Percentiles rank a stretch among this genome's conserved stretches.
Conservation (phyloP, 2,113 vertebrate genomes). For the Periophthalmus modestus region DNA sequence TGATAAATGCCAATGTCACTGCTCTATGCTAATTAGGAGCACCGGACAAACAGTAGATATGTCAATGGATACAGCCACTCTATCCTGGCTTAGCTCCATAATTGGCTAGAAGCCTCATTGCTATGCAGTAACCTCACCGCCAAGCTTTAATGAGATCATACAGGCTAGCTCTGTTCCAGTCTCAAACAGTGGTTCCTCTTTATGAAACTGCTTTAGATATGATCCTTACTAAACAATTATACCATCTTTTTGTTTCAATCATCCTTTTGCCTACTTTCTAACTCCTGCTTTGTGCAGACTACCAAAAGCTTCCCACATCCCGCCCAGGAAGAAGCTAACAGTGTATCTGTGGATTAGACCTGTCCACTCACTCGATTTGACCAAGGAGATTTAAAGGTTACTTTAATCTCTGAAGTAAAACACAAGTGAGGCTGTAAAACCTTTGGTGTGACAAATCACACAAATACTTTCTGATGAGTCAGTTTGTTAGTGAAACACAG, state of each 20-base stretch:
- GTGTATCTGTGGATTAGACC: slow-evolving; percentile 64
- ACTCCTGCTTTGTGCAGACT: slow-evolving; percentile 26
- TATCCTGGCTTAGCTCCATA: slow-evolving; percentile 27
- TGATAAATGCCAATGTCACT: slow-evolving; percentile 15
- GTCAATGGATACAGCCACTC: slow-evolving; percentile 31
- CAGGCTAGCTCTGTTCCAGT: slow-evolving; percentile 23
- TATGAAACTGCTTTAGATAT: slow-evolving; percentile 28
- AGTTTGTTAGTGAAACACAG: neutral
- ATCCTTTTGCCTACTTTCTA: slow-evolving; percentile 26
- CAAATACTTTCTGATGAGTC: neutral
- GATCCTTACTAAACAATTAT: slow-evolving; percentile 47
- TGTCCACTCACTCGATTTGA: slow-evolving; percentile 58
- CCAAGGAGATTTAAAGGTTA: slow-evolving; percentile 74
- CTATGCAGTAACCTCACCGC: slow-evolving; percentile 50
- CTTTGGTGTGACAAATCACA: slow-evolving; percentile 20
- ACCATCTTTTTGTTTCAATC: slow-evolving; percentile 40
- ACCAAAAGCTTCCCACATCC: slow-evolving; percentile 23
- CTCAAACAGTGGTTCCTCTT: slow-evolving; percentile 28
- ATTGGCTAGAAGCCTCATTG: slow-evolving; percentile 50
- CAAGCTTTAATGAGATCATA: slow-evolving; percentile 60
- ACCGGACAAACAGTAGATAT: slow-evolving; percentile 35
- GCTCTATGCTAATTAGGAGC: slow-evolving; percentile 26
- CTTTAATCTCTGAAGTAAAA: slow-evolving; percentile 72
- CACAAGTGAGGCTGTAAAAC: slow-evolving; percentile 52
- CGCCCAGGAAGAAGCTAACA: slow-evolving; percentile 27